Conservation (phyloP, 1,140 invertebrate genomes). For the Zaprionus ghesquierei region DNA sequence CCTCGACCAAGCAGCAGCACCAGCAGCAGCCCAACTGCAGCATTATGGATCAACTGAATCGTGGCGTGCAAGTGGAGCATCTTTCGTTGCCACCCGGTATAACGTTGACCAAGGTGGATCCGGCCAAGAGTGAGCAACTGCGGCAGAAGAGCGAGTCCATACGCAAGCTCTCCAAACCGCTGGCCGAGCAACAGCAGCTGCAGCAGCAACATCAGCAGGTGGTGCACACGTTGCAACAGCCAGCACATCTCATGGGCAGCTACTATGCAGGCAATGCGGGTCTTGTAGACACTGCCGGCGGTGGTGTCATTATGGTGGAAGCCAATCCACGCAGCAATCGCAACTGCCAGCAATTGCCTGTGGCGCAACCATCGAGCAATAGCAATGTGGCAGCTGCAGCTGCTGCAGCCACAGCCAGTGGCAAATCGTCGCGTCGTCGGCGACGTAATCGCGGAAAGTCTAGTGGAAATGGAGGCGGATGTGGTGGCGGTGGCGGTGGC, state of each 20-base stretch:
- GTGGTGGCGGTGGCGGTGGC: too few relatives aligned
- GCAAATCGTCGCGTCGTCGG: constrained; percentile 84
- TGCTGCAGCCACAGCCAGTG: constrained; percentile 40
- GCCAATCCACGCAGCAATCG: constrained; percentile 62
- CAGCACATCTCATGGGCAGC: constrained; percentile 45
- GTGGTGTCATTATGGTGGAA: constrained; percentile 79
- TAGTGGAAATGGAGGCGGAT: constrained; percentile 27
- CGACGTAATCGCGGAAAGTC: constrained; percentile 86
- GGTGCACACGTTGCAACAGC: constrained; percentile 39
- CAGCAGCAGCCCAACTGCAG: constrained; percentile 76
- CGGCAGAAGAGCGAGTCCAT: constrained; percentile 81
- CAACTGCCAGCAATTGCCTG: constrained; percentile 13
- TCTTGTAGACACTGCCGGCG: constrained; percentile 47
- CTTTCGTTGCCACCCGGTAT: constrained; percentile 91
- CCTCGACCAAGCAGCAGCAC: constrained; percentile 33
- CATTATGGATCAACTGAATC: constrained; percentile 85
- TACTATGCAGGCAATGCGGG: constrained; percentile 60
- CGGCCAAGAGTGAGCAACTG: constrained; percentile 81
- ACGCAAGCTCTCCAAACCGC: constrained; percentile 64
- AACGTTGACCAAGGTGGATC: constrained; percentile 91
- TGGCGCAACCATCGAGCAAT: neutral
- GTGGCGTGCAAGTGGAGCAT: constrained; percentile 87
- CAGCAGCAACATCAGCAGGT: constrained; percentile 39
- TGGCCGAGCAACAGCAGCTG: constrained; percentile 47
- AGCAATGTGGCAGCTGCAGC: constrained; percentile 29